Evolutionary conservation across 2,888 invertebrate genomes (phyloP).

Genomic region (Dromius quadrimaculatus): DNA sequence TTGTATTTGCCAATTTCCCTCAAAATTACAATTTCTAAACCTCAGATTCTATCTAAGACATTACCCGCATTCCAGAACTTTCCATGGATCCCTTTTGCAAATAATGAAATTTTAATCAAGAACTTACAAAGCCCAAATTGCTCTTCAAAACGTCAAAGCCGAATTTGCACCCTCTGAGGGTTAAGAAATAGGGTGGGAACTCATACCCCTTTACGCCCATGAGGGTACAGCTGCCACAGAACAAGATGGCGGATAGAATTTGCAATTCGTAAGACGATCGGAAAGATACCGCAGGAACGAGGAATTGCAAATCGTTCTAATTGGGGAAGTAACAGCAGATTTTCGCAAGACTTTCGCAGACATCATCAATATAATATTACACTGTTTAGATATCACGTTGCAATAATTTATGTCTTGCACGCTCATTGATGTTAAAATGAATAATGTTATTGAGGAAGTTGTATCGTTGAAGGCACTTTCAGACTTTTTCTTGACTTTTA

Average conservation of each 20-base stretch:
- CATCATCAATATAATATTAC: too few relatives aligned
- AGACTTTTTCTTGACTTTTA: too few relatives aligned
- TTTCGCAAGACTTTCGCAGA: too few relatives aligned
- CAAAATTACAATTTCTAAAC: conserved; percentile 33
- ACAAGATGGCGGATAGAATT: conserved; percentile 7
- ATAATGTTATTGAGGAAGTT: too few relatives aligned
- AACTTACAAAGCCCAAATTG: conserved; percentile 20
- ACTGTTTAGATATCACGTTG: too few relatives aligned
- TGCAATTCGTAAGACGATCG: not conserved
- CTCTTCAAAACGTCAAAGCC: conserved; percentile 28
- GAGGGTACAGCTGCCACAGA: conserved; percentile 2
- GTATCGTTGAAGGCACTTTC: too few relatives aligned
- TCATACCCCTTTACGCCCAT: not conserved
- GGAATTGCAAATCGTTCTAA: too few relatives aligned
- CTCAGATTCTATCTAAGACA: conserved; percentile 10
- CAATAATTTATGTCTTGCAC: too few relatives aligned
- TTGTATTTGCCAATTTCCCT: not conserved
- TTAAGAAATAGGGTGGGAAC: conserved; percentile 1
- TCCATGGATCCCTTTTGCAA: conserved; percentile 22
- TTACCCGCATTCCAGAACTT: conserved; percentile 28
- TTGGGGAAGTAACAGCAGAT: too few relatives aligned
- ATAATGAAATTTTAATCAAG: conserved; percentile 36
- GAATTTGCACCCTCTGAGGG: not conserved
- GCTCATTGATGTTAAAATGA: too few relatives aligned
- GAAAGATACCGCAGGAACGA: too few relatives aligned